A percentile compares a stretch with the other conserved stretches of the same genome.
Evolutionary conservation across 1,140 invertebrate species (phyloP).

Genomic region (Lucilia cuprina): DNA sequence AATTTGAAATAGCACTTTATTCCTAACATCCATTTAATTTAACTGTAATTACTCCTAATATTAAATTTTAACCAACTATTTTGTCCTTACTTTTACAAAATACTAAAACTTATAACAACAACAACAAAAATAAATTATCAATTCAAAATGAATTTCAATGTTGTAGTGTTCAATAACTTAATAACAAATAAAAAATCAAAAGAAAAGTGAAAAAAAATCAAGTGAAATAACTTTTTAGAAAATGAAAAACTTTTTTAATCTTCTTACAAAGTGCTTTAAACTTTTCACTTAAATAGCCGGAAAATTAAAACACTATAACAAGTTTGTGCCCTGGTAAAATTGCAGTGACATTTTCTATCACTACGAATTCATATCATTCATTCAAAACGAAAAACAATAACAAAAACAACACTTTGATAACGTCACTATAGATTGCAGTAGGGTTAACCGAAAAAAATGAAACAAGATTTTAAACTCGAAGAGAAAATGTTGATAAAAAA

Average conservation of each 20-base stretch:
- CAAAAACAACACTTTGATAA: slow-evolving; percentile 23
- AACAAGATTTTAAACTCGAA: too few species aligned
- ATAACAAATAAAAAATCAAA: background rate
- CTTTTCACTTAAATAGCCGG: slow-evolving; percentile 34
- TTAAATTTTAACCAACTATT: background rate
- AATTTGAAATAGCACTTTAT: too few species aligned
- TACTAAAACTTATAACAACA: too few species aligned
- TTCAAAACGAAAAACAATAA: slow-evolving; percentile 4
- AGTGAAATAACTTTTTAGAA: background rate
- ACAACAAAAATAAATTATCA: background rate
- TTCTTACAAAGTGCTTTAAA: slow-evolving; percentile 32
- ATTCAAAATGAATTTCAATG: slow-evolving; percentile 17
- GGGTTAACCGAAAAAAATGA: background rate
- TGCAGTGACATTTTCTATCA: slow-evolving; percentile 27
- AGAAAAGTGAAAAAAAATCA: background rate
- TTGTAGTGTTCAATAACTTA: slow-evolving; percentile 4
- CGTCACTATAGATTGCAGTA: background rate
- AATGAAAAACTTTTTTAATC: slow-evolving; percentile 34
- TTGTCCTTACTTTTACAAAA: background rate
- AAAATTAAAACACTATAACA: slow-evolving; percentile 34
- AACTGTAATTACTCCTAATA: background rate
- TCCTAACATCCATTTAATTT: background rate
- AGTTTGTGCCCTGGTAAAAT: background rate
- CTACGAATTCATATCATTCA: background rate
- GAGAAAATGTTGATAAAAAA: too few species aligned